Evolutionary conservation across 2,113 vertebrate genomes (phyloP), one percentile per base, ranked within the genome.

Genomic region (Lepidothrix coronata): DNA sequence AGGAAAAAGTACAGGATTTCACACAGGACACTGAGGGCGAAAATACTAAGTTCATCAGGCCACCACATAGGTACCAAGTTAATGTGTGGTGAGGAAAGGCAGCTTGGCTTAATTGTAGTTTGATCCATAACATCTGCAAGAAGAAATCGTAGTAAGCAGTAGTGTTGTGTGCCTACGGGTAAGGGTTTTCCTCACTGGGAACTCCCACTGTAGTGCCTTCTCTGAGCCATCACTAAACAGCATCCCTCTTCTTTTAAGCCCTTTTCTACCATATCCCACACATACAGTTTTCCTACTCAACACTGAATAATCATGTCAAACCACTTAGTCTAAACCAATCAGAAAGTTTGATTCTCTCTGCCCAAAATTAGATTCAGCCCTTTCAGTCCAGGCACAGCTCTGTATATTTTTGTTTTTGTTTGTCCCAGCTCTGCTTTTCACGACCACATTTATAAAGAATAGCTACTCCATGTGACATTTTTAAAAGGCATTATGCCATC

Each of bases 291-390:
- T 88, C 83, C 86, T 88, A 39, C 89, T 95, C 88, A 93, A 44
- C 12, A 8, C 63, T 94, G 91, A 94, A 89, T 95, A 92, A 84
- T 92, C 63, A 90, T 96, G 88, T 82, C 91, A 95, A 78, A 88
- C 83, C 65, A 92, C 63, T 78, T 91, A 74, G 18, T 48, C 91
- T 74, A 95, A 91, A 73, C 30, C 73, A 95, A 62, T 76, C 82
- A 91, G 68, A 96, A 95, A 75, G 44, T 83, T 83, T 95, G 83
- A 83, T 92, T 65, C 25, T 89, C 8, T 86, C 71, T 95, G 70
- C 72, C 70, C 71, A 86, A 88, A 97, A 92, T 95, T 68, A 95
- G 71, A 91, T 43, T 95, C 30, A 3, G 7, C 37, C 72, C 58
- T 91, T 95, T 54, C 6, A 94, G 51, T 35, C 52, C 46, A 94